A percentile compares a stretch with the other conserved stretches of the same genome.
phyloP scores from a whole-genome alignment of 2,888 invertebrate genomes.

The Ormyrus thymus region DNA sequence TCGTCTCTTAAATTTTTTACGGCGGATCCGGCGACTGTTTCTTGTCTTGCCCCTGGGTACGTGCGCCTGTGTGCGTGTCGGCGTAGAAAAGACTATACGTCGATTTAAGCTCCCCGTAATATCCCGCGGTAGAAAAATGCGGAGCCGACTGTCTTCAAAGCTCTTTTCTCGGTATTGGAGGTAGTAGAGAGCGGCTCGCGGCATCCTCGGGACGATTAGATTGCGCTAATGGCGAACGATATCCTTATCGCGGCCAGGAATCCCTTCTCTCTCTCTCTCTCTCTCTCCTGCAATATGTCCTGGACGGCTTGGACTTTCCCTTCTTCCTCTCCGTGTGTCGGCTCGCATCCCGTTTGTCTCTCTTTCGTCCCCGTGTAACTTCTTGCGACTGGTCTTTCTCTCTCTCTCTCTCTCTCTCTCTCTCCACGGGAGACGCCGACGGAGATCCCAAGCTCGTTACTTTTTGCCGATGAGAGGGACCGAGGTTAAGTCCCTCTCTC shows the following conservation, averaged over 20 bases:
- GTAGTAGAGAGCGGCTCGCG: not conserved
- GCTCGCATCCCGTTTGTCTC: conserved; percentile 22
- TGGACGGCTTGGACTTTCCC: conserved; percentile 21
- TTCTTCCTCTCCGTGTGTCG: too few species aligned
- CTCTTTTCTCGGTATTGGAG: conserved; percentile 40
- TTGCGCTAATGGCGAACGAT: conserved; percentile 57
- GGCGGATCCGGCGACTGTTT: conserved; percentile 39
- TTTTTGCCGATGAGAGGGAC: conserved; percentile 45
- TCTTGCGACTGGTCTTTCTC: conserved; percentile 42
- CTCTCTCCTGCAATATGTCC: conserved; percentile 18
- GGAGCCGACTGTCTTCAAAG: conserved; percentile 45
- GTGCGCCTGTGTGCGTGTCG: not conserved
- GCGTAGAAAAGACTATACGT: not conserved
- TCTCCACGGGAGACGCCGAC: not conserved
- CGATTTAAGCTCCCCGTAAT: conserved; percentile 13
- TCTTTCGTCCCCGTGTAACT: conserved; percentile 35
- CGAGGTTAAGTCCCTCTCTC: too few species aligned
- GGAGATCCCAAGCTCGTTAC: conserved; percentile 43
- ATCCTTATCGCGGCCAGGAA: conserved; percentile 52
- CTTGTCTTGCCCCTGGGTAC: conserved; percentile 5
- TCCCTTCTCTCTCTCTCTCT: conserved; percentile 43
- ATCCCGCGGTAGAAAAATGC: conserved; percentile 21
- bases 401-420: conserved; percentile 30
- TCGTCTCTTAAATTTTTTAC: conserved; percentile 44
- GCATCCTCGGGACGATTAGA: conserved; percentile 50